Conservation (phyloP, 2,113 vertebrate genomes). For the Heliornis fulica region DNA sequence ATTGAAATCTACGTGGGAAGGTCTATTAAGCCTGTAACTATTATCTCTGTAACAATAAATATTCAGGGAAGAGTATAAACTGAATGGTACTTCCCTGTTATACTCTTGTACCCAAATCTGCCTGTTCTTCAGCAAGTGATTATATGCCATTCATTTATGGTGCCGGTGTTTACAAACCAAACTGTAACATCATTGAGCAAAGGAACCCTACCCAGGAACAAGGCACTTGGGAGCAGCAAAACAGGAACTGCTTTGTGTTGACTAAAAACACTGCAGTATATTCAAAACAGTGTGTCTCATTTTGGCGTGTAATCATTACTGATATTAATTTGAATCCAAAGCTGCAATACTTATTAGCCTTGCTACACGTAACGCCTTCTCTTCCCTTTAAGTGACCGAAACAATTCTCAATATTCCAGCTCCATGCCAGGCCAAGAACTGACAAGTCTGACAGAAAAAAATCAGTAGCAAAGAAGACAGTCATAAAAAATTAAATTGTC, state of each 20-base stretch:
- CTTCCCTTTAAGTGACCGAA: neutral
- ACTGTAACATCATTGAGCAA: neutral
- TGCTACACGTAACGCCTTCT: neutral
- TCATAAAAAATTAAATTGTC: neutral
- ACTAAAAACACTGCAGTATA: neutral
- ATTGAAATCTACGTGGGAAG: neutral
- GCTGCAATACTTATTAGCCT: neutral
- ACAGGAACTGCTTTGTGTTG: neutral
- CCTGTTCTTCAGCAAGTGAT: neutral
- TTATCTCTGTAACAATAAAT: neutral
- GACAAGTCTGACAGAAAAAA: neutral
- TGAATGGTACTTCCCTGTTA: neutral
- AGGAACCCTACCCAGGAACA: neutral
- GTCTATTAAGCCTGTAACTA: neutral
- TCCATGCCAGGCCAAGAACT: neutral
- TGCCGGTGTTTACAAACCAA: neutral
- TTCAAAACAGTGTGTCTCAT: neutral
- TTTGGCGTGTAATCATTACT: neutral
- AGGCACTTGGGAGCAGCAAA: neutral
- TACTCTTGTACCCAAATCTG: neutral
- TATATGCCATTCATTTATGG: neutral
- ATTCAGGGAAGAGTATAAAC: neutral
- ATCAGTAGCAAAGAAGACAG: neutral
- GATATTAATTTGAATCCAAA: neutral
- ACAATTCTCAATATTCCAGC: neutral